Conservation (phyloP, 1,140 invertebrate species). For the roundworm (Caenorhabditis elegans) region WBcel235 BX284602.5:4163001-4163500, state of each 20-base stretch:
- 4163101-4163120: too few species aligned
- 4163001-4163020: too few species aligned
- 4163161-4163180: too few species aligned
- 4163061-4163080: too few species aligned
- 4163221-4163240: too few species aligned
- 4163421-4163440: not conserved
- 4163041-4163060: too few species aligned
- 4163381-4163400: not conserved
- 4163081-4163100: too few species aligned
- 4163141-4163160: too few species aligned
- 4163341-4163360: not conserved
- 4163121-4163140: too few species aligned
- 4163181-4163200: too few species aligned
- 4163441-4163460: not conserved
- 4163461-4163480: not conserved
- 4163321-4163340: not conserved
- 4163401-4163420: not conserved
- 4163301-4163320: not conserved
- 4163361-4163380: not conserved
- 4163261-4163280: not conserved
- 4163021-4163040: too few species aligned
- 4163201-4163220: too few species aligned
- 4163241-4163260: constrained; percentile 15
- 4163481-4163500: not conserved
- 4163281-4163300: not conserved